These are phyloP conservation scores for mouse (Mus musculus) DNA, from an alignment of 2,113 vertebrate species.

Conservation along the genomic window DNA sequence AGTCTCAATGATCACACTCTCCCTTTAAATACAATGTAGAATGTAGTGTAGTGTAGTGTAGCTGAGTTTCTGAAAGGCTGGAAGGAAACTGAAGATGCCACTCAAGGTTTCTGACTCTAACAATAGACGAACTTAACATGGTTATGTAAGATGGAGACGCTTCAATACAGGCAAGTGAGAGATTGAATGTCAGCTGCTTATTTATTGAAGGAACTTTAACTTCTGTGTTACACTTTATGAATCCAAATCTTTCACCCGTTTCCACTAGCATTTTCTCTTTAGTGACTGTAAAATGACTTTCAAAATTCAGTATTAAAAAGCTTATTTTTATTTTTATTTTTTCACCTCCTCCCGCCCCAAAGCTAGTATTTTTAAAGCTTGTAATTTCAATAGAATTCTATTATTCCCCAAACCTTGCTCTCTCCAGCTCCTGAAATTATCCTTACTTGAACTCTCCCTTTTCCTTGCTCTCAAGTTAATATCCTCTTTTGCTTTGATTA, in stretches of 20 bases:
- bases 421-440: background rate
- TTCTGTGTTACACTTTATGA: background rate
- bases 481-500: background rate
- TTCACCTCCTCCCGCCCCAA: background rate
- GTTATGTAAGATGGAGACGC: background rate
- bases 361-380: background rate
- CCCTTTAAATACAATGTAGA: background rate
- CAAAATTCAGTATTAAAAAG: background rate
- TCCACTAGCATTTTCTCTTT: background rate
- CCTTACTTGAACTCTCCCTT: background rate
- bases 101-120: background rate
- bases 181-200: background rate
- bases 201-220: background rate
- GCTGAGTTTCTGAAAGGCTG: background rate
- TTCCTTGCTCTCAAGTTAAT: background rate
- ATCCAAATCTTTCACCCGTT: background rate
- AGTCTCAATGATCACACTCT: background rate
- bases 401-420: background rate
- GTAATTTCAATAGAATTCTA: background rate
- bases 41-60: background rate
- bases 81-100: background rate
- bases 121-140: background rate
- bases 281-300: background rate
- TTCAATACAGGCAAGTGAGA: background rate
- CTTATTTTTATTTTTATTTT: background rate